A percentile compares a stretch with the other conserved stretches of the same genome.
These are phyloP conservation scores for Pampusana beccarii DNA, from an alignment of 2,113 vertebrate genomes.

Conservation along the genomic window DNA sequence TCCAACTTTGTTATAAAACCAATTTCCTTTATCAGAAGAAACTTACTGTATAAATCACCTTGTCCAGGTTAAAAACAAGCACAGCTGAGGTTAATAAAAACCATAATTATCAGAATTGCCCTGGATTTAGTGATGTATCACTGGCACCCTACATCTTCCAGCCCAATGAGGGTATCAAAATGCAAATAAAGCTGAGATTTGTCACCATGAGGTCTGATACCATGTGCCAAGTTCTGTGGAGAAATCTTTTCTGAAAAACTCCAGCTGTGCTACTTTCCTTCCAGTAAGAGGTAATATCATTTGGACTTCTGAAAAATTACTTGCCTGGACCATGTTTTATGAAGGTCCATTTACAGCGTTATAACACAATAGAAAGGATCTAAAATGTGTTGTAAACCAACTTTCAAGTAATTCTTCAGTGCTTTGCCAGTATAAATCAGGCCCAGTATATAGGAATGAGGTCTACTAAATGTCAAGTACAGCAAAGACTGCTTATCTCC, in stretches of 20 bases:
- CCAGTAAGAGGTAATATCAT: neutral
- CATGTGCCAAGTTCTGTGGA: neutral
- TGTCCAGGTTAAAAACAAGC: neutral
- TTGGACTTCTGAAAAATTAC: neutral
- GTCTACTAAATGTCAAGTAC: neutral
- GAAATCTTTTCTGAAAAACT: neutral
- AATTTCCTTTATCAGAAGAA: neutral
- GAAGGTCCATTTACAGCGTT: neutral
- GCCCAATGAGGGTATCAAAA: neutral
- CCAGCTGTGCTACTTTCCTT: neutral
- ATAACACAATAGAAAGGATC: neutral
- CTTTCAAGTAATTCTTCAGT: neutral
- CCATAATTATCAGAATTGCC: neutral
- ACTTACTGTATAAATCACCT: neutral
- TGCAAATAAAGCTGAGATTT: neutral
- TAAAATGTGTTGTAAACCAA: neutral
- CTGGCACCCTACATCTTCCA: neutral
- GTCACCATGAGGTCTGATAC: neutral
- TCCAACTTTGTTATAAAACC: neutral
- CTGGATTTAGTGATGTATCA: neutral
- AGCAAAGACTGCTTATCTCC: neutral
- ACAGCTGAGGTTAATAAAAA: neutral
- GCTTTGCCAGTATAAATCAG: neutral
- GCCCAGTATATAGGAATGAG: neutral
- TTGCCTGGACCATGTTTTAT: neutral